Evolutionary conservation across 2,113 vertebrate species (phyloP), one percentile per base, ranked within the genome.

Genomic region (Chascanopsetta lugubris): DNA sequence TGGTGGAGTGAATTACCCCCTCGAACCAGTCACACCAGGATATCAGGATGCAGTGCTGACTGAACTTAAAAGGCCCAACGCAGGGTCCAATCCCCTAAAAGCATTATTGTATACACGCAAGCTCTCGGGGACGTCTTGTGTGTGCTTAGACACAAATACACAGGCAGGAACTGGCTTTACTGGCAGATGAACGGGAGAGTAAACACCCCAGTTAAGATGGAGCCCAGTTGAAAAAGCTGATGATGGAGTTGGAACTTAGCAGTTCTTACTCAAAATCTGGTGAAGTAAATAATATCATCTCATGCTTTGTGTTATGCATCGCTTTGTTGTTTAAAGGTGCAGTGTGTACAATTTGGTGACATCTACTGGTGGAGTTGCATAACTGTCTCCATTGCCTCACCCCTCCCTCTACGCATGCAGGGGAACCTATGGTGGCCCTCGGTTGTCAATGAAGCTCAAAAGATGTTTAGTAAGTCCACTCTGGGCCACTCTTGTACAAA

Each of bases 1-100:
- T 88, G 78, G 76, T 72, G 63, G 67, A 83, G 80, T 72, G 87
- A 90, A 87, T 85, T 85, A 88, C 72, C 59, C 69, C 86, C 77
- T 89, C 79, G 74, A 90, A 80, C 66, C 74, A 58, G 47, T 77
- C 45, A 80, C 88, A 91, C 45, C 78, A 79, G 88, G 82, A 81
- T 27, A 84, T 24, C 29, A 87, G 75, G 87, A 84, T 87, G 86
- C 61, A 85, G 72, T 75, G 82, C 91, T 87, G 85, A 64, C 83
- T 89, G 81, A 75, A 72, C 82, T 84, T 81, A 84, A 85, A 87
- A 77, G 76, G 71, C 60, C 54, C 84, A 79, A 85, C 47, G 55
- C 59, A 62, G 73, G 58, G 38, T 58, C 66, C 70, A 56, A 78
- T 76, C 49, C 65, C 87, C 54, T 54, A 48, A 85, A 70, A 86